Evolutionary conservation across 2,797 vertebrate genomes (phyloP).

Genomic region (Oceanodroma leucorhoa): DNA sequence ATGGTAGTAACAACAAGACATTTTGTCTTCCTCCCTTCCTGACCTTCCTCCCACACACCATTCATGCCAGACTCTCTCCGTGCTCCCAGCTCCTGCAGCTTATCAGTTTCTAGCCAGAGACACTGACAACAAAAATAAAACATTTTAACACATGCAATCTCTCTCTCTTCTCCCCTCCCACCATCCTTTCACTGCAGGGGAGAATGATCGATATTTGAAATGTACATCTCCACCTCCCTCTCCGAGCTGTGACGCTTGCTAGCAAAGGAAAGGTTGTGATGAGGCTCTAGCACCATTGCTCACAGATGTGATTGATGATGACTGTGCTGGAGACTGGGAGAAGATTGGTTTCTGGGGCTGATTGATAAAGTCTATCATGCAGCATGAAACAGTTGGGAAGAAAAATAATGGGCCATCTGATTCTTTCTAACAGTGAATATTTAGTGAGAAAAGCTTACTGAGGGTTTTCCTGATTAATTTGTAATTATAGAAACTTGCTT

Average conservation of each 20-base stretch:
- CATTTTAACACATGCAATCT: neutral
- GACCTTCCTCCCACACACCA: neutral
- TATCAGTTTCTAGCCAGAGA: neutral
- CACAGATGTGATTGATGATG: constrained; percentile 22
- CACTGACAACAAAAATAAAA: constrained; percentile 1
- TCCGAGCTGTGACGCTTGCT: neutral
- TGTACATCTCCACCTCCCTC: neutral
- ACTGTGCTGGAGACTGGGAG: neutral
- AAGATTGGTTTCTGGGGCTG: constrained; percentile 53
- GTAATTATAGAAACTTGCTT: neutral
- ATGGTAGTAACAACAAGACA: neutral
- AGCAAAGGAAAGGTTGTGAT: neutral
- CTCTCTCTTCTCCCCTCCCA: neutral
- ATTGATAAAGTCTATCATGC: constrained; percentile 57
- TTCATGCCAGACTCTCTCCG: neutral
- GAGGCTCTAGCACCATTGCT: neutral
- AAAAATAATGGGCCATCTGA: neutral
- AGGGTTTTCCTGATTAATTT: neutral
- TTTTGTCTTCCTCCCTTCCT: neutral
- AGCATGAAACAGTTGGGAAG: constrained; percentile 36
- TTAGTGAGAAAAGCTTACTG: neutral
- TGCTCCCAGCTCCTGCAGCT: neutral
- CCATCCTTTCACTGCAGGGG: neutral
- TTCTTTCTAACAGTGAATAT: neutral
- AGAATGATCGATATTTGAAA: neutral